phyloP scores from a whole-genome alignment of 23 tunicate species.

The Ascidia mentula region DNA sequence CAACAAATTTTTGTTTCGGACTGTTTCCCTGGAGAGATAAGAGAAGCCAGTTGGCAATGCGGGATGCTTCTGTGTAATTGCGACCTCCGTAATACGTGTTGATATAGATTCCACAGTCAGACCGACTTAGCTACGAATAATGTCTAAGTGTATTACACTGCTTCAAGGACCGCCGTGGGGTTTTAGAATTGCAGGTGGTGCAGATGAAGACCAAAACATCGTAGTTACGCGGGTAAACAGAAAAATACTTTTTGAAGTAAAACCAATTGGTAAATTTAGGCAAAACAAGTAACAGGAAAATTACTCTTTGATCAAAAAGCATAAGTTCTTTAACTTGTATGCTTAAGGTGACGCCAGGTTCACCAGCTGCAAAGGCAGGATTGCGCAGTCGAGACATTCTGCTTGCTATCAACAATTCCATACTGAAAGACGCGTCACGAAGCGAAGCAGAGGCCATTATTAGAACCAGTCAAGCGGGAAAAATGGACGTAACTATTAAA shows the following conservation, averaged over 20 bases:
- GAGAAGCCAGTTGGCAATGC: not conserved
- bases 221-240: constrained; percentile 84
- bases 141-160: constrained; percentile 61
- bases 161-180: constrained; percentile 96
- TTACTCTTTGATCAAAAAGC: too few relatives aligned
- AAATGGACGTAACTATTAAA: constrained; percentile 49
- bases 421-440: constrained; percentile 38
- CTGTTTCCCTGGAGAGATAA: too few relatives aligned
- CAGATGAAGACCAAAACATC: constrained; percentile 59
- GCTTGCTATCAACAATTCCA: constrained; percentile 69
- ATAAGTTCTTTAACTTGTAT: not conserved
- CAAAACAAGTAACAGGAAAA: too few relatives aligned
- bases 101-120: not conserved
- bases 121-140: not conserved
- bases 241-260: too few relatives aligned
- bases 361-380: constrained; percentile 76
- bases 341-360: constrained; percentile 73
- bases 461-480: constrained; percentile 29
- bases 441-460: constrained; percentile 73
- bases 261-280: too few relatives aligned
- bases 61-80: not conserved
- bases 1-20: too few relatives aligned
- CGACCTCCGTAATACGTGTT: not conserved
- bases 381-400: constrained; percentile 70
- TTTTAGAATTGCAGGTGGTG: constrained; percentile 84